Evolutionary conservation across 2,113 vertebrate species (phyloP).

Genomic region (Microcebus griseorufus): DNA sequence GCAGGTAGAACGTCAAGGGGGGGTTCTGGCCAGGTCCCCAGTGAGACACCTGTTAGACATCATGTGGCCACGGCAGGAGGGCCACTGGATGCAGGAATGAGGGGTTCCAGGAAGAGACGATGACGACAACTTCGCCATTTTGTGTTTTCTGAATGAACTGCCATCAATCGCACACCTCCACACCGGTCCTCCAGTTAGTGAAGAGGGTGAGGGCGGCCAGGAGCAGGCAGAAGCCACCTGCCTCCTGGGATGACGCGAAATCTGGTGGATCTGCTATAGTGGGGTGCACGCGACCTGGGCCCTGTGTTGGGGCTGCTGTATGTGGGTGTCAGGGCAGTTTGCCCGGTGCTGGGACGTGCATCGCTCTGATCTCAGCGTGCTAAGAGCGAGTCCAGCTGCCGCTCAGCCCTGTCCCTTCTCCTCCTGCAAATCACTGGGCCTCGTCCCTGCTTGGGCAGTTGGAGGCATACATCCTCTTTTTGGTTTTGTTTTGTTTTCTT

Average conservation of each 20-base stretch:
- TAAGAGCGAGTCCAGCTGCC: neutral
- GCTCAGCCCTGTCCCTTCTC: neutral
- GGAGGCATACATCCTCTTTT: neutral
- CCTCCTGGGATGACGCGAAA: neutral
- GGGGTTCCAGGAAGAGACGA: neutral
- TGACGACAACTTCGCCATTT: fast-evolving
- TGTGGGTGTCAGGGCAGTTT: neutral
- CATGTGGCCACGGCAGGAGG: neutral
- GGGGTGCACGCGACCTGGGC: neutral
- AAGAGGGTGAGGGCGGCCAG: neutral
- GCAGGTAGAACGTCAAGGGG: neutral
- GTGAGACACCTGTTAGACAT: neutral
- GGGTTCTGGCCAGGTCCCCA: neutral
- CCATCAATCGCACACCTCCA: no score
- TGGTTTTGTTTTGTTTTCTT: neutral
- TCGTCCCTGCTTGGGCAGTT: neutral
- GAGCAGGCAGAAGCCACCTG: neutral
- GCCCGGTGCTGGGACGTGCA: fast-evolving
- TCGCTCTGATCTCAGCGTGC: neutral
- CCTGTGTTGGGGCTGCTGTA: fast-evolving
- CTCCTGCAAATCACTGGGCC: neutral
- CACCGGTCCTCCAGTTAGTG: neutral
- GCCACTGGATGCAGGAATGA: fast-evolving
- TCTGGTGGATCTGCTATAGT: neutral
- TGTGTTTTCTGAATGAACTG: neutral